Conservation (phyloP, 2,113 vertebrate genomes). For the Lynx canadensis region DNA sequence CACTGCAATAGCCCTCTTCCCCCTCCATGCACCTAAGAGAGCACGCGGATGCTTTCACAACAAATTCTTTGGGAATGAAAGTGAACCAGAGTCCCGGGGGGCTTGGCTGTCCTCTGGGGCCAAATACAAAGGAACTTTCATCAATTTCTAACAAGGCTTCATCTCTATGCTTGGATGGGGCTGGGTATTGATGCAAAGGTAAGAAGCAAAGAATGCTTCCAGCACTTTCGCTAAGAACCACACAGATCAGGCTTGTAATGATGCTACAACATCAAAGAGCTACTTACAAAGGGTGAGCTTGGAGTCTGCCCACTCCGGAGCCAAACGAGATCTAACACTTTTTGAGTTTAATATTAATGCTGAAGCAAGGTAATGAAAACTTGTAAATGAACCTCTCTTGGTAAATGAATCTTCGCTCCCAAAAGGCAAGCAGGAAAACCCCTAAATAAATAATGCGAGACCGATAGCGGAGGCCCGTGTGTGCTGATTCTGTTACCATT, state of each 20-base stretch:
- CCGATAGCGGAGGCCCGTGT: constrained; percentile 36
- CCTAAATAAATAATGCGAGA: constrained; percentile 85
- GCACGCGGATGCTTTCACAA: background rate
- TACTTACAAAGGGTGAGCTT: fast-evolving
- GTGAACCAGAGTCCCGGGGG: background rate
- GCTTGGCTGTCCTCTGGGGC: background rate
- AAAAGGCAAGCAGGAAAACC: constrained; percentile 75
- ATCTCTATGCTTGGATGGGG: background rate
- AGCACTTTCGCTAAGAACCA: background rate
- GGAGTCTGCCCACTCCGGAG: background rate
- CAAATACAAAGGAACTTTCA: background rate
- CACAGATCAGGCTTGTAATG: background rate
- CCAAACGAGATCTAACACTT: background rate
- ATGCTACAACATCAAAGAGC: background rate
- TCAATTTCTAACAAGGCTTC: constrained; percentile 11
- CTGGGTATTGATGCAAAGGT: background rate
- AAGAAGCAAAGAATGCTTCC: background rate
- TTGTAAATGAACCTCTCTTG: constrained; percentile 33
- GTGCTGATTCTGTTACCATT: background rate
- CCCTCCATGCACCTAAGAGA: fast-evolving
- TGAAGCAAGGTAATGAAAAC: constrained; percentile 51
- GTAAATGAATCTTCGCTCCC: constrained; percentile 77
- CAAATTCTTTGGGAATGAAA: fast-evolving
- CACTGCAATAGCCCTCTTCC: fast-evolving
- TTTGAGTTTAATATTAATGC: constrained; percentile 68